Evolutionary conservation across 2,113 vertebrate genomes (phyloP).

Genomic region (Anser cygnoides): DNA sequence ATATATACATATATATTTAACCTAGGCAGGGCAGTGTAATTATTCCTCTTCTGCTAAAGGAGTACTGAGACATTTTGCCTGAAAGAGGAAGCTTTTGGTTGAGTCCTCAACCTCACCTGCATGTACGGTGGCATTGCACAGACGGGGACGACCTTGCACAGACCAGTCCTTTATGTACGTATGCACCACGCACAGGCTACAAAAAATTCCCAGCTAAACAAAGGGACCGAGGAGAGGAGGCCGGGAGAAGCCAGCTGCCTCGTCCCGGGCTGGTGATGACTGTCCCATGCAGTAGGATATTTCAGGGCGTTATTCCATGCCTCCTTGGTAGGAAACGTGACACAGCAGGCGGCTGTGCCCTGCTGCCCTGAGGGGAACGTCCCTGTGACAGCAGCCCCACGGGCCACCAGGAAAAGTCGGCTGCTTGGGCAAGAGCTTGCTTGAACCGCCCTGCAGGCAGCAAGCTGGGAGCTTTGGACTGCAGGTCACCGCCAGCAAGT

Average conservation of each 20-base stretch:
- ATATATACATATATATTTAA: neutral
- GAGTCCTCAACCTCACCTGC: neutral
- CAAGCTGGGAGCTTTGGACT: too few species aligned
- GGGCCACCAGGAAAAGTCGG: too few species aligned
- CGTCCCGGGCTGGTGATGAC: rapidly evolving
- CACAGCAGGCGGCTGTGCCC: too few species aligned
- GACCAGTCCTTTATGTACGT: neutral
- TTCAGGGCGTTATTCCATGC: too few species aligned
- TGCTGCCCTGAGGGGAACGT: too few species aligned
- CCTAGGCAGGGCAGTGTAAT: neutral
- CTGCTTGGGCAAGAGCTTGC: too few species aligned
- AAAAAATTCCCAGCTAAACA: neutral
- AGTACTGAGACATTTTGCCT: neutral
- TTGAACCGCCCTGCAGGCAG: too few species aligned
- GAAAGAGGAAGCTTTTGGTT: neutral
- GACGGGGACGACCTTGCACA: neutral
- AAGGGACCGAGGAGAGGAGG: neutral
- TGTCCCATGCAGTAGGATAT: neutral
- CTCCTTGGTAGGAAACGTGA: too few species aligned
- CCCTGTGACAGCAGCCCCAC: too few species aligned
- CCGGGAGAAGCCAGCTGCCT: neutral
- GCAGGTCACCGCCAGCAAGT: too few species aligned
- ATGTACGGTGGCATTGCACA: neutral
- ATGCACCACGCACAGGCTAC: neutral
- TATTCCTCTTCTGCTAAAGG: neutral